Evolutionary conservation across 2,888 invertebrate species (phyloP).

Genomic region (Rotaria socialis): DNA sequence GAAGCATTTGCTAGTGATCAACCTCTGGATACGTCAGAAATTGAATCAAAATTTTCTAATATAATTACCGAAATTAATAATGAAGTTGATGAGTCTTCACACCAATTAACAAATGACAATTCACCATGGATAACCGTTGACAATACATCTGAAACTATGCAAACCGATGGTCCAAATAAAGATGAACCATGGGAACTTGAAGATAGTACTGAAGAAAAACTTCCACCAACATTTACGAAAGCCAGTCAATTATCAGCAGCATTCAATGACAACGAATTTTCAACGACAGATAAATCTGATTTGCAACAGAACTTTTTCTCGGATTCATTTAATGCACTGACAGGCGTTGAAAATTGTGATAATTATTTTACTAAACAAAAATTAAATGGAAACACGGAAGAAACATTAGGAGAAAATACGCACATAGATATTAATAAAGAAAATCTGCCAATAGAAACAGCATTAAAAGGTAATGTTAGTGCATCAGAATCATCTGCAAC

Average conservation of each 20-base stretch:
- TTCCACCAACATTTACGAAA: neutral
- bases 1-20: slow-evolving; percentile 18
- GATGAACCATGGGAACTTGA: slow-evolving; percentile 35
- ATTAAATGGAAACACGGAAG: neutral
- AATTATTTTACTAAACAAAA: neutral
- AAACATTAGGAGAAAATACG: neutral
- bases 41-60: neutral
- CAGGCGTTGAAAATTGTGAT: neutral
- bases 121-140: neutral
- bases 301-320: neutral
- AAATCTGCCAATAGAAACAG: neutral
- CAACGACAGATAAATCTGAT: neutral
- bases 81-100: neutral
- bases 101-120: neutral
- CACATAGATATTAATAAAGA: neutral
- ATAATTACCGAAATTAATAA: neutral
- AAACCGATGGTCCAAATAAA: neutral
- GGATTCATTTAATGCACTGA: slow-evolving; percentile 10
- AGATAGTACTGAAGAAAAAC: neutral
- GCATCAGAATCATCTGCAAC: neutral
- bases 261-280: neutral
- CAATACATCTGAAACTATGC: neutral
- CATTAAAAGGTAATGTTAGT: neutral
- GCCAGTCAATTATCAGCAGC: neutral
- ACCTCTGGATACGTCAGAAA: neutral